phyloP scores from a whole-genome alignment of 2,888 invertebrate species.

The Sarcophaga rosellei region DNA sequence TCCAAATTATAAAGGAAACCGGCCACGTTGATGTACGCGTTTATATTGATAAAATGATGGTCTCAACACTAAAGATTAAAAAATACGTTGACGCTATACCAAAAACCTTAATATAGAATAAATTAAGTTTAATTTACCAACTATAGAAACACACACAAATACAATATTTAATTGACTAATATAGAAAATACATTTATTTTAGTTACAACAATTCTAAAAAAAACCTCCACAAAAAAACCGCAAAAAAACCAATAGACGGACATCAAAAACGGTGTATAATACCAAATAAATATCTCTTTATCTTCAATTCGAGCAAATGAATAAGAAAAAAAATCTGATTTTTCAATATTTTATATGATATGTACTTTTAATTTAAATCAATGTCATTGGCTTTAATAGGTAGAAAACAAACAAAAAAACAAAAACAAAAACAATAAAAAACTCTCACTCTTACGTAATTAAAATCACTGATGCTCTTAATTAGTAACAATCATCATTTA shows the following conservation, averaged over 20 bases:
- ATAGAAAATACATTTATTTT: slow-evolving; percentile 52
- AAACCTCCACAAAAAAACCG: slow-evolving; percentile 20
- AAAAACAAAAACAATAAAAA: slow-evolving; percentile 17
- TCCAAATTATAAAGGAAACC: slow-evolving; percentile 80
- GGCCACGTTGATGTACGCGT: slow-evolving; percentile 75
- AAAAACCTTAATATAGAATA: slow-evolving; percentile 75
- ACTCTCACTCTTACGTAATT: not conserved
- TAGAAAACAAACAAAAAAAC: slow-evolving; percentile 42
- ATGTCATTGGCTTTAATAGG: slow-evolving; percentile 64
- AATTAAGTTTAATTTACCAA: slow-evolving; percentile 70
- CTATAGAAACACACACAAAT: slow-evolving; percentile 38
- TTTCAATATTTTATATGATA: slow-evolving; percentile 51
- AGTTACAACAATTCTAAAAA: slow-evolving; percentile 49
- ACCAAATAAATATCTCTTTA: not conserved
- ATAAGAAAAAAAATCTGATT: slow-evolving; percentile 6
- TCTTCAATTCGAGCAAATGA: slow-evolving; percentile 7
- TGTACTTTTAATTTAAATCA: slow-evolving; percentile 33
- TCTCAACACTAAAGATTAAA: slow-evolving; percentile 53
- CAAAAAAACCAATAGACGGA: slow-evolving; percentile 33
- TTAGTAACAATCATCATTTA: slow-evolving; percentile 12
- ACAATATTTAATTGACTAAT: slow-evolving; percentile 43
- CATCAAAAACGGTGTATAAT: slow-evolving; percentile 24
- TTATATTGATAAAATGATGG: slow-evolving; percentile 45
- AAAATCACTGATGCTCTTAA: slow-evolving; percentile 3
- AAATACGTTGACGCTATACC: slow-evolving; percentile 70